Conservation (phyloP, 2,113 vertebrate species). For the Myanophis thanlyinensis region DNA sequence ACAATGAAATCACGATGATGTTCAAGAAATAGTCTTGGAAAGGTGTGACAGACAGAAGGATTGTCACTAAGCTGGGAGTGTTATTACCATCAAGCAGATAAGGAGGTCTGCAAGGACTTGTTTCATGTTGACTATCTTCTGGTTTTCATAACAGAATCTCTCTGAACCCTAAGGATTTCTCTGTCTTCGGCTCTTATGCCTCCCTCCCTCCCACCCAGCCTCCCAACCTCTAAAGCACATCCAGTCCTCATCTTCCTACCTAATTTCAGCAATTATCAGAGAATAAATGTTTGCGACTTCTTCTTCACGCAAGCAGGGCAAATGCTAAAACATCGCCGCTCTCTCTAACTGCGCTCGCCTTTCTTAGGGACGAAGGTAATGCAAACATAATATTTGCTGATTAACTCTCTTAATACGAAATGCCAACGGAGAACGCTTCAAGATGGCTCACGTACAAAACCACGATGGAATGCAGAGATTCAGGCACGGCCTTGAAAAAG, state of each 20-base stretch:
- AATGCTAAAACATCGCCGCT: not conserved
- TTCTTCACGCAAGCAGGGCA: not conserved
- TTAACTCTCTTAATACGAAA: not conserved
- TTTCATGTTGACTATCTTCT: not conserved
- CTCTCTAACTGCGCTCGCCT: not conserved
- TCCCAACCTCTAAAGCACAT: not conserved
- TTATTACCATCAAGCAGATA: not conserved
- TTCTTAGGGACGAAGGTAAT: not conserved
- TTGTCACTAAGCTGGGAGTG: not conserved
- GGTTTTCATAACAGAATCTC: not conserved
- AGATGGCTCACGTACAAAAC: conserved; percentile 14
- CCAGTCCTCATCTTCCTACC: not conserved
- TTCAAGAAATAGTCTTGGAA: too few relatives aligned
- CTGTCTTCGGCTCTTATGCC: not conserved
- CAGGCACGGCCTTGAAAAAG: not conserved
- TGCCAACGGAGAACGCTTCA: not conserved
- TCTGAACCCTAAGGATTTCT: not conserved
- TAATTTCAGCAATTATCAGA: not conserved
- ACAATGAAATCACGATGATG: too few relatives aligned
- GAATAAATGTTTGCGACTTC: not conserved
- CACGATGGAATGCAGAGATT: not conserved
- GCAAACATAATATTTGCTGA: conserved; percentile 16
- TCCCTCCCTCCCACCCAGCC: not conserved
- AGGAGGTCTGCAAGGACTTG: not conserved
- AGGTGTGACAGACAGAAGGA: not conserved